Conservation (phyloP, 2,797 vertebrate genomes). For the Meda fulgida region DNA sequence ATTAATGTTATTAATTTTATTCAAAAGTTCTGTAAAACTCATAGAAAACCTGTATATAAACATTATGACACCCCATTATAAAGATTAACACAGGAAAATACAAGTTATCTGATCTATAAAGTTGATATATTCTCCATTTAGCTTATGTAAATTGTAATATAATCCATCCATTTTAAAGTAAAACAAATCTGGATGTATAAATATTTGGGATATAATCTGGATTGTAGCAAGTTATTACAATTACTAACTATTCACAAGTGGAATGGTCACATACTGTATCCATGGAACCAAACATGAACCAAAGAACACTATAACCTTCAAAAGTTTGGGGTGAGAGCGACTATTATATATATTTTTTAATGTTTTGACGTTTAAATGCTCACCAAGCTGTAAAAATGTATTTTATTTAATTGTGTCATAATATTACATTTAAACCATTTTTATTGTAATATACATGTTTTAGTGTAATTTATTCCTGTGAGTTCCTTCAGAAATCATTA, state of each 20-base stretch:
- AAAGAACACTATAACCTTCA: background rate
- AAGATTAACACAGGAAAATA: background rate
- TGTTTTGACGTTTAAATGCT: background rate
- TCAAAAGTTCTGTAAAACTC: slow-evolving; percentile 12
- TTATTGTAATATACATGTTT: too few relatives aligned
- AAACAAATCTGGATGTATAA: background rate
- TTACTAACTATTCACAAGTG: background rate
- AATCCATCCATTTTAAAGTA: background rate
- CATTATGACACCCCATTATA: slow-evolving; percentile 11
- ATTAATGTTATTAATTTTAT: slow-evolving; percentile 20
- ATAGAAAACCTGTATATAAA: background rate
- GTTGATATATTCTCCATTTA: background rate
- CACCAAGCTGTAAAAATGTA: background rate
- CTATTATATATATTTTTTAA: too few relatives aligned
- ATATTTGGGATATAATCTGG: background rate
- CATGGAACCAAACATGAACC: too few relatives aligned
- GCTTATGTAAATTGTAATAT: background rate
- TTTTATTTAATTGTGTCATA: too few relatives aligned
- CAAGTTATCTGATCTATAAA: background rate
- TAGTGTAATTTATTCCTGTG: too few relatives aligned
- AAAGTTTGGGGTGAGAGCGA: background rate
- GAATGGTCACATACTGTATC: background rate
- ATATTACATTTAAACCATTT: too few relatives aligned
- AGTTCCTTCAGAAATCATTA: too few relatives aligned
- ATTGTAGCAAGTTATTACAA: background rate